These are phyloP conservation scores for Paratilapia polleni DNA, from an alignment of 2,113 vertebrate genomes.

Conservation along the genomic window DNA sequence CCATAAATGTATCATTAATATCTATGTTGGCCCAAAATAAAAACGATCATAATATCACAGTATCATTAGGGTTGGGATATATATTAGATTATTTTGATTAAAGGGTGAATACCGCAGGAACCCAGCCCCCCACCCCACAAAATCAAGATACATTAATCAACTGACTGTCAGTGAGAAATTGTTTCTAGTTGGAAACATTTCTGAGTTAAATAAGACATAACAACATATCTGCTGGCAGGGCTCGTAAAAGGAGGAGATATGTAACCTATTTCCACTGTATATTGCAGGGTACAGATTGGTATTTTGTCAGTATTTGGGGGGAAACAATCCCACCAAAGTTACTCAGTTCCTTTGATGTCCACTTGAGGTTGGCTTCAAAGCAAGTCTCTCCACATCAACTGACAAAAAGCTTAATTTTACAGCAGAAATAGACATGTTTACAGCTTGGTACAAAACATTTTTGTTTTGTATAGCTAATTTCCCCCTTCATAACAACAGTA, in stretches of 20 bases:
- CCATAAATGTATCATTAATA: neutral
- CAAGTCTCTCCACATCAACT: too few species aligned
- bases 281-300: neutral
- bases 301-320: neutral
- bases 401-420: too few species aligned
- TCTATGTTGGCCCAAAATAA: neutral
- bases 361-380: too few species aligned
- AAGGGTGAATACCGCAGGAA: neutral
- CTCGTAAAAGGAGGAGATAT: neutral
- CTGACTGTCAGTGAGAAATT: neutral
- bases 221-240: neutral
- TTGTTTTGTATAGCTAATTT: too few species aligned
- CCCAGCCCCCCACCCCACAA: too few species aligned
- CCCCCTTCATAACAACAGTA: too few species aligned
- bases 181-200: neutral
- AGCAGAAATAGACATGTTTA: too few species aligned
- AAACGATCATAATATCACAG: neutral
- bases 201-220: neutral
- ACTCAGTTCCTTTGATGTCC: too few species aligned
- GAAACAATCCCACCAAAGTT: too few species aligned
- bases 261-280: neutral
- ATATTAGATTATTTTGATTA: neutral
- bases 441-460: too few species aligned
- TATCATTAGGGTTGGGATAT: neutral
- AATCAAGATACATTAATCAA: too few species aligned